These are phyloP conservation scores for Cantharis rufa DNA, from an alignment of 2,888 invertebrate genomes.

Conservation along the genomic window DNA sequence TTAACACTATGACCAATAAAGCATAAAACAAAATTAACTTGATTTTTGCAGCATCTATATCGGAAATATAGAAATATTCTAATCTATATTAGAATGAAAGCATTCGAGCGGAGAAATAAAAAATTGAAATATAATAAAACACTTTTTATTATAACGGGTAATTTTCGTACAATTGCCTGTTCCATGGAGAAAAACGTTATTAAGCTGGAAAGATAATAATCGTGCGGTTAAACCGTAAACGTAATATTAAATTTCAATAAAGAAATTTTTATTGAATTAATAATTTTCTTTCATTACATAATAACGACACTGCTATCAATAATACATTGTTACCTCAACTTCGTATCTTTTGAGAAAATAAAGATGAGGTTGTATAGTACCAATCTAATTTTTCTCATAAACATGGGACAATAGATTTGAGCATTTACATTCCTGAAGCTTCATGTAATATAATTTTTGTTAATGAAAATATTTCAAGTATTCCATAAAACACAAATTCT, in stretches of 20 bases:
- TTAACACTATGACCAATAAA: not conserved
- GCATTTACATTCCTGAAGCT: not conserved
- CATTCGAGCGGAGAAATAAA: not conserved
- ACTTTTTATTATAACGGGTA: not conserved
- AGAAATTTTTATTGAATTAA: too few relatives aligned
- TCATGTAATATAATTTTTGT: too few relatives aligned
- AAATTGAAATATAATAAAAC: not conserved
- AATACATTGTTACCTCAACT: too few relatives aligned
- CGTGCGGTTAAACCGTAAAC: not conserved
- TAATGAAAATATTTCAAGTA: too few relatives aligned
- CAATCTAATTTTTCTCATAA: not conserved
- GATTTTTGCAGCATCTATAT: not conserved
- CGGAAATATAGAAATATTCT: too few relatives aligned
- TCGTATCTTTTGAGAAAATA: not conserved
- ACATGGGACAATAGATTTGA: not conserved
- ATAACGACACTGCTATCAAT: too few relatives aligned
- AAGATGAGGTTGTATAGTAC: not conserved
- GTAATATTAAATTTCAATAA: too few relatives aligned
- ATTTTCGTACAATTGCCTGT: not conserved
- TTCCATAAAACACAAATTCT: too few relatives aligned
- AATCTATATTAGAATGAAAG: too few relatives aligned
- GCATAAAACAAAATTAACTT: not conserved
- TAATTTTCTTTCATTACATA: too few relatives aligned
- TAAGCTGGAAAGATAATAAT: not conserved
- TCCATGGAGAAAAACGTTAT: not conserved